These are phyloP conservation scores for Eustalomyia histrio DNA, from an alignment of 2,888 invertebrate species.

Conservation along the genomic window DNA sequence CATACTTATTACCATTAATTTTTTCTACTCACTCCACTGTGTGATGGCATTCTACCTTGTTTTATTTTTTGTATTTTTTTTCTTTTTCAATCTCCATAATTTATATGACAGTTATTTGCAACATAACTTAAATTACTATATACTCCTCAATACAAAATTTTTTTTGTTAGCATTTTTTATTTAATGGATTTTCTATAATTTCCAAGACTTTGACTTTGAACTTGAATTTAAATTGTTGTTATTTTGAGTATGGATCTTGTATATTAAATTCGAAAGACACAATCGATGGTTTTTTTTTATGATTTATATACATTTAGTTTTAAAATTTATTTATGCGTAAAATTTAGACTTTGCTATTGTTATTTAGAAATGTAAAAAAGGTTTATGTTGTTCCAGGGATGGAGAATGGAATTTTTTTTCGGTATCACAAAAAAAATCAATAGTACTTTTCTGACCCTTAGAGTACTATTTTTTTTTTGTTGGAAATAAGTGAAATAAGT, in stretches of 20 bases:
- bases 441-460: no score
- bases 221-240: conserved; percentile 48
- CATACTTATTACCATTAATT: no score
- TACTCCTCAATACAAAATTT: not conserved
- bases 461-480: no score
- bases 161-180: not conserved
- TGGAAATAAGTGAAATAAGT: no score
- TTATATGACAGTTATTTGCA: conserved; percentile 51
- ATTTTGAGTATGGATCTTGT: not conserved
- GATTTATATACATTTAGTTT: conserved; percentile 29
- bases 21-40: no score
- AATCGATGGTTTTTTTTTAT: conserved; percentile 15
- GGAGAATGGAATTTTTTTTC: no score
- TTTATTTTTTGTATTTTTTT: no score
- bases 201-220: conserved; percentile 58
- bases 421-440: no score
- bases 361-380: not conserved
- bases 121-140: not conserved
- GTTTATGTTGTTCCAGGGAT: not conserved
- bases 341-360: conserved; percentile 3
- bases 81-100: conserved; percentile 21
- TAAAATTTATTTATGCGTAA: conserved; percentile 30
- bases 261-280: not conserved
- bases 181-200: conserved; percentile 13
- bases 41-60: not conserved